phyloP scores from a whole-genome alignment of 1,140 invertebrate genomes.

The Euura lappo region DNA sequence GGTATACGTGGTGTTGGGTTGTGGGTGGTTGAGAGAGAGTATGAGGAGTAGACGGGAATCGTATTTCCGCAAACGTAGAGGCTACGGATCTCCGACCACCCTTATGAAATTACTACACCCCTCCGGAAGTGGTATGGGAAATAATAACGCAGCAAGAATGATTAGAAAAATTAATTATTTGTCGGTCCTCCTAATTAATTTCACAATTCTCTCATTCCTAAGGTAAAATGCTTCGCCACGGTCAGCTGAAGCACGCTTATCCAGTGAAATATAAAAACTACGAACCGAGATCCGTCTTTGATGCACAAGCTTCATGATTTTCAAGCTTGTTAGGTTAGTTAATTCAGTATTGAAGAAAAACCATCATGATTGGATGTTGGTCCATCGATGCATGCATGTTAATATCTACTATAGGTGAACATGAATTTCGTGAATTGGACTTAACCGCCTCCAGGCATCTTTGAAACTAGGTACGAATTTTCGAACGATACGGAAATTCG shows the following conservation, averaged over 20 bases:
- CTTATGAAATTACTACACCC: not conserved
- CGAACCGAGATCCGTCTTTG: too few relatives aligned
- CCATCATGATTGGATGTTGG: too few relatives aligned
- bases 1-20: slow-evolving; percentile 33
- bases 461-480: slow-evolving; percentile 1
- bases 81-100: slow-evolving; percentile 3
- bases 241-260: not conserved
- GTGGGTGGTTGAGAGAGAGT: slow-evolving; percentile 33
- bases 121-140: slow-evolving; percentile 1
- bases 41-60: slow-evolving; percentile 20
- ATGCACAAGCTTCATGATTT: not conserved
- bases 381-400: too few relatives aligned
- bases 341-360: too few relatives aligned
- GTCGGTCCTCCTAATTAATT: slow-evolving; percentile 2
- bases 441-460: not conserved
- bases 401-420: too few relatives aligned
- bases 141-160: slow-evolving; percentile 4
- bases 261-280: too few relatives aligned
- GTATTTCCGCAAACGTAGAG: not conserved
- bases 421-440: not conserved
- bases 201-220: not conserved
- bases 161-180: slow-evolving; percentile 6
- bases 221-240: not conserved
- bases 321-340: not conserved
- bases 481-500: not conserved